Evolutionary conservation across 1,140 invertebrate genomes (phyloP).

Genomic region (Drosophila burlai): DNA sequence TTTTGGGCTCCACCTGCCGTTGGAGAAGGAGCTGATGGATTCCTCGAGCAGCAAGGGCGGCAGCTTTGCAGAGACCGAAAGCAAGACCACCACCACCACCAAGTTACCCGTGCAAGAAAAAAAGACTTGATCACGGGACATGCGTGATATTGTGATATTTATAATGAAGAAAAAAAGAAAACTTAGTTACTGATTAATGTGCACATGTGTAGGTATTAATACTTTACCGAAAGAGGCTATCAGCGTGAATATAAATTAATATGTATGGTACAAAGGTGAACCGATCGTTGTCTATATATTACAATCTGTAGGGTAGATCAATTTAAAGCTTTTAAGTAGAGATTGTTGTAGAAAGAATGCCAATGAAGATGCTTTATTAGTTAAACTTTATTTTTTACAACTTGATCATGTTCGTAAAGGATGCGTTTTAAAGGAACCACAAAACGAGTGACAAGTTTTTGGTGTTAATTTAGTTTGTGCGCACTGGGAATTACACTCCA

Average conservation of each 20-base stretch:
- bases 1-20: slow-evolving; percentile 46
- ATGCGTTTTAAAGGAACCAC: too few species aligned
- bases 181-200: slow-evolving; percentile 4
- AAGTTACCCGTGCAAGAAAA: neutral
- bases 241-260: slow-evolving; percentile 25
- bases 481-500: too few species aligned
- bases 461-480: too few species aligned
- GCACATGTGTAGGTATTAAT: slow-evolving; percentile 11
- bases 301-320: neutral
- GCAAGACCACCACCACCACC: neutral
- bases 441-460: too few species aligned
- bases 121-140: neutral
- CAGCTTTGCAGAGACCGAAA: neutral
- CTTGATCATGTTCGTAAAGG: too few species aligned
- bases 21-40: slow-evolving; percentile 12
- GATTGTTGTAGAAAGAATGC: neutral
- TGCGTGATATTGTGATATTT: slow-evolving; percentile 15
- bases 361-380: neutral
- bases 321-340: neutral
- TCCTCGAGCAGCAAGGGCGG: neutral
- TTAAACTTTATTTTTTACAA: neutral
- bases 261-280: slow-evolving; percentile 10
- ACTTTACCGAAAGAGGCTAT: slow-evolving; percentile 21
- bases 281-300: slow-evolving; percentile 13
- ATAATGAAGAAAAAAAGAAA: neutral